A percentile compares a stretch with the other conserved stretches of the same genome.
Conservation (phyloP, 1,140 invertebrate genomes). For the Hyposmocoma kahamanoa region DNA sequence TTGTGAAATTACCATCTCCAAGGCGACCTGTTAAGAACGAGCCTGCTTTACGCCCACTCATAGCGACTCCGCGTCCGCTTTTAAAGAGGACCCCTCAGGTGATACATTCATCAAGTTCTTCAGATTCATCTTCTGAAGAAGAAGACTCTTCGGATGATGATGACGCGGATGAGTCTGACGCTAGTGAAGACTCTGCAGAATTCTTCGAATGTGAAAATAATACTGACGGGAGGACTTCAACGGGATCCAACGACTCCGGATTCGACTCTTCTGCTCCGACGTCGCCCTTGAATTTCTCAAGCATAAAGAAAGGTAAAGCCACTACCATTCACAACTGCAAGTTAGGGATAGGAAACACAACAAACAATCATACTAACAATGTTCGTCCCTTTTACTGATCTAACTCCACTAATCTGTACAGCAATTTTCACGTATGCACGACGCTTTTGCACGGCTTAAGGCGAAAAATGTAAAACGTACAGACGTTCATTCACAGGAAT, state of each 20-base stretch:
- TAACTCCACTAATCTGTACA: constrained; percentile 16
- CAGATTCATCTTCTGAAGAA: constrained; percentile 54
- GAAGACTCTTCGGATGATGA: constrained; percentile 42
- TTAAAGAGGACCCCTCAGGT: constrained; percentile 67
- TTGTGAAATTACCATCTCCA: constrained; percentile 11
- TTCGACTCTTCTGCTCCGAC: constrained; percentile 75
- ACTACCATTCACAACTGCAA: constrained; percentile 1
- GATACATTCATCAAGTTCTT: constrained; percentile 59
- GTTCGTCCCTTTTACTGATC: constrained; percentile 14
- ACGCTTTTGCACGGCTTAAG: constrained; percentile 51
- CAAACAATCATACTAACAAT: constrained; percentile 6
- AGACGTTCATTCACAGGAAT: too few species aligned
- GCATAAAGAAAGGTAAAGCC: constrained; percentile 67
- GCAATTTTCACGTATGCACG: constrained; percentile 25
- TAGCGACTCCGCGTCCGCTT: constrained; percentile 75
- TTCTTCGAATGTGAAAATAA: constrained; percentile 68
- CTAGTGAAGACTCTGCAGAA: constrained; percentile 53
- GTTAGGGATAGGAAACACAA: constrained; percentile 6
- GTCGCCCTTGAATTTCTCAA: constrained; percentile 63
- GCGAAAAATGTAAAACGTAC: constrained; percentile 13
- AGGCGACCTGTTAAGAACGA: constrained; percentile 70
- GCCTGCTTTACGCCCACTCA: constrained; percentile 68
- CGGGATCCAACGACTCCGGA: constrained; percentile 76
- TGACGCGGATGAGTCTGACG: constrained; percentile 50
- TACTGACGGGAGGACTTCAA: constrained; percentile 72